Evolutionary conservation across 1,140 invertebrate genomes (phyloP).

Genomic region (Drosophila santomea): DNA sequence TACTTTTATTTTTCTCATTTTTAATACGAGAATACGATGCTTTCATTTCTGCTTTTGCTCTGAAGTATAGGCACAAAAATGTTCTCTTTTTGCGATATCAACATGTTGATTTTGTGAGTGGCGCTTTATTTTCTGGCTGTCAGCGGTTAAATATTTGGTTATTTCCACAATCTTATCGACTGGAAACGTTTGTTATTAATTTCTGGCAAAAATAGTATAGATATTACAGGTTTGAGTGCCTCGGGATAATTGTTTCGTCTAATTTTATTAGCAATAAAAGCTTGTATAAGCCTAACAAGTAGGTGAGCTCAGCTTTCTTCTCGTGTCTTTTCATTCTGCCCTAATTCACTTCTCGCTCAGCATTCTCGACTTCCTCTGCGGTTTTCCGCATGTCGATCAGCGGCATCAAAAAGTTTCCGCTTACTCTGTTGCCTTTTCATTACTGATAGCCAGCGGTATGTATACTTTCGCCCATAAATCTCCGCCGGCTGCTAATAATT

Average conservation of each 20-base stretch:
- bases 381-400: constrained; percentile 14
- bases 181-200: constrained; percentile 28
- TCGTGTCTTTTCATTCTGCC: constrained; percentile 26
- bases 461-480: constrained; percentile 47
- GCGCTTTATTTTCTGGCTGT: constrained; percentile 16
- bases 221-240: too few species aligned
- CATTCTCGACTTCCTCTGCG: constrained; percentile 37
- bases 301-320: constrained; percentile 29
- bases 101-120: neutral
- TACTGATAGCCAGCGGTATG: constrained; percentile 4
- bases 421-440: constrained; percentile 29
- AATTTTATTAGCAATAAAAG: neutral
- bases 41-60: constrained; percentile 13
- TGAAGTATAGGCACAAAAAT: neutral
- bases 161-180: constrained; percentile 25
- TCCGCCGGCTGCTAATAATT: constrained; percentile 37
- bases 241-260: neutral
- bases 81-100: neutral
- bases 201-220: neutral
- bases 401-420: constrained; percentile 31
- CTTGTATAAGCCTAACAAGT: too few species aligned
- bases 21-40: constrained; percentile 15
- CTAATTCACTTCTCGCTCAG: constrained; percentile 27
- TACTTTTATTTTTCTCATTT: constrained; percentile 36
- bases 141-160: constrained; percentile 9